Base-by-base conservation (phyloP, 2,888 invertebrate species). In the Neoaliturus tenellus region DNA sequence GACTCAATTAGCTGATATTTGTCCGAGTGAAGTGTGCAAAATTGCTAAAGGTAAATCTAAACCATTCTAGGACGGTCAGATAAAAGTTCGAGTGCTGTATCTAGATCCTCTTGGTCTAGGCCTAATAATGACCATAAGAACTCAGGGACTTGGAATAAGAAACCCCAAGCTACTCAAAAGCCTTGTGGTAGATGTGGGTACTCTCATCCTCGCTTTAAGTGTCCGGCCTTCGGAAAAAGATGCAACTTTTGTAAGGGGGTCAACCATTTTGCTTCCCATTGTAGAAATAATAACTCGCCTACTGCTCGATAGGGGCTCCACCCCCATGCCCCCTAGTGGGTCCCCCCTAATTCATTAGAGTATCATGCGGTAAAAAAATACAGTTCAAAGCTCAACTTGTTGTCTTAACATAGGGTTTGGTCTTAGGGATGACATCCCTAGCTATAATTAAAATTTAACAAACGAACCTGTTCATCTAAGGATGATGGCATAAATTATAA, bases 1-100 rank as follows among this genome's bases (percentile, higher is more conserved):
- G 23, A 17, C 73, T 35, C 73, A 73, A 23, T 39, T 73, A 14
- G 33, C 73, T 4, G 73, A 73, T 31, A 33, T 73, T 35, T 73
- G 28, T 73, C 14, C 73, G 12, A 35, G 33, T 23, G 39, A 28
- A 33, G 39, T 39, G 33, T 14, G 14, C 4, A 33, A 69, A 25
- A 25, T 69, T 23, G 33, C 5, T 39, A 73, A 35, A 10, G 35
- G 6, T 35, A 35, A 10, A 10, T 35, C 35, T n/a, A n/a, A n/a
- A n/a, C n/a, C n/a, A n/a, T n/a, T n/a, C n/a, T n/a, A n/a, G n/a
- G n/a, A n/a, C n/a, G n/a, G 10, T 35, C 35, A 6, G 10, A 73
- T n/a, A 31, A 35, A 2, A 31, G 33, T 33, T 31, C 73, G 8
- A 17, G 33, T 31, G 33, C 28, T 5, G 17, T 14, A 28, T n/a